Conservation (phyloP, 2,888 invertebrate species). For the Bedellia somnulentella region DNA sequence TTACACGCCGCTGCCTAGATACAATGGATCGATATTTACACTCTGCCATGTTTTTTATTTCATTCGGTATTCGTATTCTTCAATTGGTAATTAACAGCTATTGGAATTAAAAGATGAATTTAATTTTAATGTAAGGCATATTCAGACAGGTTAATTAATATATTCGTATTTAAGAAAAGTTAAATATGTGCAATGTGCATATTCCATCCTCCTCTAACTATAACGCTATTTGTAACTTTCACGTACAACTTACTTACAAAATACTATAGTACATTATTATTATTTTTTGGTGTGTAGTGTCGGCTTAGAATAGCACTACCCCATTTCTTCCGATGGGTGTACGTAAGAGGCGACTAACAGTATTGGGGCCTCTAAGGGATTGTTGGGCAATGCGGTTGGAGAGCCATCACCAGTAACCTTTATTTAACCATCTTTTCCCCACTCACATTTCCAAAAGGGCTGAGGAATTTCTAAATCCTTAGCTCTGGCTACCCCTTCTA, state of each 20-base stretch:
- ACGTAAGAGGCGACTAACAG: too few species aligned
- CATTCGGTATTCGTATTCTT: neutral
- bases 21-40: constrained; percentile 10
- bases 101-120: neutral
- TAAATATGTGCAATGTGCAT: neutral
- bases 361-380: too few species aligned
- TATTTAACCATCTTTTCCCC: neutral
- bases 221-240: too few species aligned
- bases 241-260: too few species aligned
- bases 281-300: too few species aligned
- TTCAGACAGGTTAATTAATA: neutral
- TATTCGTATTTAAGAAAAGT: neutral
- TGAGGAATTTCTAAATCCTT: too few species aligned
- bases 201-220: neutral
- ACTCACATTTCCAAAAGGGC: neutral
- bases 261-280: too few species aligned
- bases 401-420: too few species aligned
- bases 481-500: too few species aligned
- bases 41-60: neutral
- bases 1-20: constrained; percentile 14
- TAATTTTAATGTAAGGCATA: neutral
- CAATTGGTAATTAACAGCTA: neutral
- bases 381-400: too few species aligned
- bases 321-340: too few species aligned
- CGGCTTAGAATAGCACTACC: too few species aligned